Evolutionary conservation across 1,140 invertebrate genomes (phyloP).

Genomic region (Limonius californicus): DNA sequence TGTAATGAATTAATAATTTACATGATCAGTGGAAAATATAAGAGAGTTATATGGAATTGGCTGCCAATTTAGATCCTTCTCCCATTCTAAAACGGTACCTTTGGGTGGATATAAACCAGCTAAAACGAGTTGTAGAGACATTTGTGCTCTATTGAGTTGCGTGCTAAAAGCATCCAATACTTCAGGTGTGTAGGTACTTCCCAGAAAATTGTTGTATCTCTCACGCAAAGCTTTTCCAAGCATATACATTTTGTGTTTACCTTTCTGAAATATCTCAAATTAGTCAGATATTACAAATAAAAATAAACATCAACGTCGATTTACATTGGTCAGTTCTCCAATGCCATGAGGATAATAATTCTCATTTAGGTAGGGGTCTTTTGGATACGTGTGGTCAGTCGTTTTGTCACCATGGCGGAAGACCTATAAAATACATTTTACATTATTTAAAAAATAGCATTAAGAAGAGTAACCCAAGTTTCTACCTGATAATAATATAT

Average conservation of each 20-base stretch:
- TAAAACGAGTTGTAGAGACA: slow-evolving; percentile 46
- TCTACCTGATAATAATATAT: no score
- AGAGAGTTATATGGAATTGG: no score
- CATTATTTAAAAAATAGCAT: no score
- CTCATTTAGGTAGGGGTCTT: slow-evolving; percentile 5
- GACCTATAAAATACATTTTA: no score
- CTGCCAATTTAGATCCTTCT: slow-evolving; percentile 63
- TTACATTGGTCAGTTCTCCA: slow-evolving; percentile 19
- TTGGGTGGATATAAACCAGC: slow-evolving; percentile 44
- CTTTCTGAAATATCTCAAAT: slow-evolving; percentile 45
- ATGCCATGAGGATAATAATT: slow-evolving; percentile 3
- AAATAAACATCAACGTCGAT: neutral
- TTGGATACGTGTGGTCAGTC: neutral
- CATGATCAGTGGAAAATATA: no score
- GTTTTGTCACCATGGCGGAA: neutral
- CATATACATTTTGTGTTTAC: slow-evolving; percentile 48
- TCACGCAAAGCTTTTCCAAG: slow-evolving; percentile 49
- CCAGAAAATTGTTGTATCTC: slow-evolving; percentile 48
- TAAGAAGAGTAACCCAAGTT: no score
- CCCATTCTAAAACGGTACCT: slow-evolving; percentile 47
- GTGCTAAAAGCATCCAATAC: slow-evolving; percentile 54
- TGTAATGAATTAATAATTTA: no score
- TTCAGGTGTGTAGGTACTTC: slow-evolving; percentile 44
- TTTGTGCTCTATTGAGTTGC: slow-evolving; percentile 55
- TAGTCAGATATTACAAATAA: neutral